Evolutionary conservation across 1,140 invertebrate species (phyloP).

Genomic region (Neodiprion lecontei): DNA sequence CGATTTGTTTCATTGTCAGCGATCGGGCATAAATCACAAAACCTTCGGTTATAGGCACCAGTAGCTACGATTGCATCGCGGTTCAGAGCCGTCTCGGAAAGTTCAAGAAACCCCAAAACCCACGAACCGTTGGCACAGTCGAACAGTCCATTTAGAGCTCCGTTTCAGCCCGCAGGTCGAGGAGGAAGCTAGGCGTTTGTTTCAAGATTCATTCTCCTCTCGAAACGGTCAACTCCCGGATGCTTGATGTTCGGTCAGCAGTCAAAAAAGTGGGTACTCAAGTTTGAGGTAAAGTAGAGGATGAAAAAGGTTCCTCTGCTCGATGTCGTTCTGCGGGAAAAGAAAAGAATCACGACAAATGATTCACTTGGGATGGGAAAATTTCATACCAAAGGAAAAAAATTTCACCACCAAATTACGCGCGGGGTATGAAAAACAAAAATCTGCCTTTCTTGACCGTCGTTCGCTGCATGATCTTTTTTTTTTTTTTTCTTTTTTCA

Average conservation of each 20-base stretch:
- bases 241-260: background rate
- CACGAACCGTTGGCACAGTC: background rate
- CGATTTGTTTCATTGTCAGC: background rate
- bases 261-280: too few species aligned
- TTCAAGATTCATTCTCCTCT: slow-evolving; percentile 2
- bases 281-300: too few species aligned
- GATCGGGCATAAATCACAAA: background rate
- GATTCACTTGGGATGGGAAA: too few species aligned
- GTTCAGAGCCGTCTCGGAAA: background rate
- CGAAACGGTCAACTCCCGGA: background rate
- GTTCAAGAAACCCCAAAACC: background rate
- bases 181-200: background rate
- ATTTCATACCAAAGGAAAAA: too few species aligned
- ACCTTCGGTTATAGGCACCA: background rate
- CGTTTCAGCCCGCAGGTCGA: background rate
- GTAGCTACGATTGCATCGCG: background rate
- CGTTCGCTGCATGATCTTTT: too few species aligned
- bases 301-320: too few species aligned
- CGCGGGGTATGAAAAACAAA: too few species aligned
- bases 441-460: too few species aligned
- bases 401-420: too few species aligned
- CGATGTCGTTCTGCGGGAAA: too few species aligned
- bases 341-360: too few species aligned
- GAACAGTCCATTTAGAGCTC: background rate
- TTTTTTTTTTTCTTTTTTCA: too few species aligned